Base-by-base conservation (phyloP, 2,797 vertebrate species). In the Clarias platycephalus region DNA sequence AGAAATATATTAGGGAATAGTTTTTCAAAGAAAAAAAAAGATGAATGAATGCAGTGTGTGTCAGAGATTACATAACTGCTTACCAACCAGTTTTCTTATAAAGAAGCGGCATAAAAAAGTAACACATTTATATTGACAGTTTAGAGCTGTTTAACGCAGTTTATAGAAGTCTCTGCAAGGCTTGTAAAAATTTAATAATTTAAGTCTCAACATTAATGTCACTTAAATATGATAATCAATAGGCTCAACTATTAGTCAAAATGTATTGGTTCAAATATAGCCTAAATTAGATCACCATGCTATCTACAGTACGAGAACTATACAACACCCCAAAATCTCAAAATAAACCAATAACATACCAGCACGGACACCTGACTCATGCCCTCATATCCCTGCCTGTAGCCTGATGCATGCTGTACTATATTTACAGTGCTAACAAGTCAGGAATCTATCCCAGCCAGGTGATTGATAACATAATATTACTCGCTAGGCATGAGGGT, bases 381-480 rank as follows among this genome's bases (percentile, higher is more conserved):
- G 67, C 40, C 24, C 26, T 57, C 28, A 67, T 57, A 37, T 66
- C 28, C 20, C 44, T 66, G 15, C 55, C 40, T 31, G 3, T 34
- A 34, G 26, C 2, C 55, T 57, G 60, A 63, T 49, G 22, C 58
- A 26, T 63, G 26, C 34, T 60, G 70, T 72, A 26, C 44, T 31
- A 79, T 53, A 70, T 84, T 84, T 6, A 37, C 20, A 37, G 53
- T 2, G 37, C 34, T 67, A 83, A 71, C 57, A 83, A 49, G 55
- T 34, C 79, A 22, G 40, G 34, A 81, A 76, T 44, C 16, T 74
- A 66, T 76, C 37, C 68, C 22, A 37, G 55, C 53, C 28, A 81
- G 49, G 31, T 68, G 66, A 81, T 15, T 58, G 80, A 81, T 81
- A 81, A 70, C 66, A 81, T 37, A 81, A 83, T 79, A 70, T 72